Conservation (phyloP, 2,797 vertebrate genomes). For the Pempheris klunzingeri region DNA sequence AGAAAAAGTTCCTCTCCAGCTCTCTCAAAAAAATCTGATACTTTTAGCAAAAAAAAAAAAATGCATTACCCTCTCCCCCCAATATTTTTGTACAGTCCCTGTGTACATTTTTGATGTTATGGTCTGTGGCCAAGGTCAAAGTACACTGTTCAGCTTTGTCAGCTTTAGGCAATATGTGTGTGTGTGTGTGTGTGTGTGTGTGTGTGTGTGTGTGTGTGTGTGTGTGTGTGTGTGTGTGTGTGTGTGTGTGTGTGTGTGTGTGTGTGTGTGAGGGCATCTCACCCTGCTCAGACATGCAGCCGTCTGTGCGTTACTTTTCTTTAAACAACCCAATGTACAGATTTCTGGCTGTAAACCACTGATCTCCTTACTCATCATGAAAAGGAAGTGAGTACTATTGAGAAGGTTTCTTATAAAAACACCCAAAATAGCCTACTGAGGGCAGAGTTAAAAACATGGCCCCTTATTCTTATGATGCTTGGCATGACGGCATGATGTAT, state of each 20-base stretch:
- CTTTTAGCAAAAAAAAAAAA: neutral
- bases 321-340: conserved; percentile 30
- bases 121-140: conserved; percentile 40
- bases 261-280: conserved; percentile 18
- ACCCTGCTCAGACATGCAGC: conserved; percentile 57
- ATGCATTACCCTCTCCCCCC: neutral
- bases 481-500: conserved; percentile 72
- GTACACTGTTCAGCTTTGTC: conserved; percentile 34
- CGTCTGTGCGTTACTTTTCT: conserved; percentile 47
- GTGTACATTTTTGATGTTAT: conserved; percentile 5
- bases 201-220: conserved; percentile 12
- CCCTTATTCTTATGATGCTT: conserved; percentile 60
- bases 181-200: conserved; percentile 3
- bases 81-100: neutral
- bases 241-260: neutral
- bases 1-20: neutral
- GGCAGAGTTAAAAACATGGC: conserved; percentile 49
- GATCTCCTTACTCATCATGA: conserved; percentile 45
- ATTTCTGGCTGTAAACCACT: conserved; percentile 36
- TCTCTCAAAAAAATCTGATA: neutral
- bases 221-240: neutral
- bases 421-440: conserved; percentile 45
- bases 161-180: conserved; percentile 26
- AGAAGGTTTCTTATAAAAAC: conserved; percentile 60
- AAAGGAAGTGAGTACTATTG: conserved; percentile 39